phyloP scores from a whole-genome alignment of 1,140 invertebrate genomes.

The Panagrolaimus sp. region DNA sequence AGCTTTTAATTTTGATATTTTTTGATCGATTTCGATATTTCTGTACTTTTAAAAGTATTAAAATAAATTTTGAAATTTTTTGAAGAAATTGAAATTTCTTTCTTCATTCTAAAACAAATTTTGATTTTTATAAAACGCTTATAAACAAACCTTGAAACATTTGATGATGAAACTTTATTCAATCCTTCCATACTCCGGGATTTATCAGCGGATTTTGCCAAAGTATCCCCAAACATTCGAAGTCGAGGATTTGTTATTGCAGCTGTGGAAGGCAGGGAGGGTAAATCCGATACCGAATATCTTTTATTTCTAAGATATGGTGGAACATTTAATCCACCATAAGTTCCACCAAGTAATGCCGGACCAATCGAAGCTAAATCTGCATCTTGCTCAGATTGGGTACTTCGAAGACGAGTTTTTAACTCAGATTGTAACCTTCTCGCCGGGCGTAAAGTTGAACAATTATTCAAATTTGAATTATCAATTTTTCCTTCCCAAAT shows the following conservation, averaged over 20 bases:
- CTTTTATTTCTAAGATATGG: not conserved
- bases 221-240: constrained; percentile 16
- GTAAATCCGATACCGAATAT: constrained; percentile 1
- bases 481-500: not conserved
- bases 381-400: not conserved
- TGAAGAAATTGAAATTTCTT: no score
- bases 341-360: not conserved
- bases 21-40: no score
- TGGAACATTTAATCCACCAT: constrained; percentile 15
- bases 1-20: no score
- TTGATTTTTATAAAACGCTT: no score
- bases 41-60: no score
- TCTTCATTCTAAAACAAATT: no score
- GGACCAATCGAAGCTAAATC: not conserved
- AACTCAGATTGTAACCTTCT: not conserved
- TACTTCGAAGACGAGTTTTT: not conserved
- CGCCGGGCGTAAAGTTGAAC: no score
- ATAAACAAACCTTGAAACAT: constrained; percentile 12
- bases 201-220: not conserved
- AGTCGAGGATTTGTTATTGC: not conserved
- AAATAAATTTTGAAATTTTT: no score
- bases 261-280: not conserved
- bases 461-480: not conserved
- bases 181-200: constrained; percentile 1
- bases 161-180: not conserved